These are phyloP conservation scores for Drosophila helvetica DNA, from an alignment of 2,888 invertebrate genomes.

Conservation along the genomic window DNA sequence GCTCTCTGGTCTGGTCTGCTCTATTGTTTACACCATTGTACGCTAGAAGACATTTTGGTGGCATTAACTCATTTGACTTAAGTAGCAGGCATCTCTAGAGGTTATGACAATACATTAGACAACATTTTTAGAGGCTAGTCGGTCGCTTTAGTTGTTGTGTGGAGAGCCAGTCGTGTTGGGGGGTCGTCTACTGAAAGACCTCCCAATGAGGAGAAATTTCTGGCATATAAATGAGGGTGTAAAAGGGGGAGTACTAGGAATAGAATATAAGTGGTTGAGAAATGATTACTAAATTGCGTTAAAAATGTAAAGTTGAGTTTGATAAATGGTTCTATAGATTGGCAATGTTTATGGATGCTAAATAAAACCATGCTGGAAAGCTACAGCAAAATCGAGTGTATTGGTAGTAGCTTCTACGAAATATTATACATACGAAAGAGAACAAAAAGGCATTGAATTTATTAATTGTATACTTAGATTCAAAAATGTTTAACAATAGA, in stretches of 20 bases:
- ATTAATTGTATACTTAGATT: too few species aligned
- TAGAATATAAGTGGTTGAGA: background rate
- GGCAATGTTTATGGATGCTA: too few species aligned
- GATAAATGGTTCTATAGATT: too few species aligned
- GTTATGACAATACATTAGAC: conserved; percentile 60
- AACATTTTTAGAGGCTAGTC: background rate
- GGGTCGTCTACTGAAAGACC: conserved; percentile 29
- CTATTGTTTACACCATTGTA: conserved; percentile 72
- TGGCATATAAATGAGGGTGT: background rate
- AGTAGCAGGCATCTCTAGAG: conserved; percentile 51
- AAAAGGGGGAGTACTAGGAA: background rate
- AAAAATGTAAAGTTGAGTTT: background rate
- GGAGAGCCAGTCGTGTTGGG: conserved; percentile 49
- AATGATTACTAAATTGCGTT: background rate
- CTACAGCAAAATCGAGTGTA: too few species aligned
- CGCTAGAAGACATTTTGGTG: conserved; percentile 66
- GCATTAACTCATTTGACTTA: conserved; percentile 74
- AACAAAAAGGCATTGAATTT: too few species aligned
- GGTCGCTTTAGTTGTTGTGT: background rate
- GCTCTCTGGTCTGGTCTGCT: background rate
- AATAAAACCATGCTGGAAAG: too few species aligned
- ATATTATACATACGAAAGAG: too few species aligned
- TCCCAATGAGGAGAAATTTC: conserved; percentile 35
- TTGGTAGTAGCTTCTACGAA: too few species aligned
- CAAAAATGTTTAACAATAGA: too few species aligned